Base-by-base conservation (phyloP, 2,113 vertebrate species). In the Oryzias curvinotus region DNA sequence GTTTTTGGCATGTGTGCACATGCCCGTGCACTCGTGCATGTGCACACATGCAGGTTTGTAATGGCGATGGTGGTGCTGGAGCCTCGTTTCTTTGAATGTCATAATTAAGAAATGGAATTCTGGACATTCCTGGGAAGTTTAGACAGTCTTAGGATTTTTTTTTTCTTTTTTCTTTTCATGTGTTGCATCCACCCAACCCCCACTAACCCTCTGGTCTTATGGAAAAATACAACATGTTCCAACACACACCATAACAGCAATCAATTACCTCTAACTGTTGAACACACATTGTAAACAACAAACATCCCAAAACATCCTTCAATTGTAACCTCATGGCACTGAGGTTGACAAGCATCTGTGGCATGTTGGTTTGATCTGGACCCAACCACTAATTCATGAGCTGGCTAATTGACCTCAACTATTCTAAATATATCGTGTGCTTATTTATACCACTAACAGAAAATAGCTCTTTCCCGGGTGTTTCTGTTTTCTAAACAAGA, bases 31-130 rank as follows among this genome's bases (percentile, higher is more conserved):
- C 59, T 52, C 2, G 43, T 52, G 47, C 62, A 57, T 61, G 58
- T 66, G 46, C 17, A 30, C 57, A 50, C 3, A 41, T 51, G 52
- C 62, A 57, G 51, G 72, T 71, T 55, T 62, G 60, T 73, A 62
- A 68, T 58, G 44, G 44, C 30, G 52, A 44, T 28, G 28, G 5
- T 41, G 17, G 50, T 55, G 62, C 55, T 73, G 70, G 61, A 68
- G 75, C 51, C 70, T 62, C 80, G 73, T 69, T 57, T 81, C 64
- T 50, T 15, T 47, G 59, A 71, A 89, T 89, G 85, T 88, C 85
- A 83, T 89, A 91, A 91, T 90, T 91, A 89, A 78, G 70, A 89
- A 69, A 65, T 81, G 73, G 75, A 88, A 90, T 91, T 91, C 85
- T 84, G 69, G 23, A 68, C 81, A 91, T 91, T 88, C 88, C 85